Conservation (phyloP, 2,888 invertebrate species). For the Venusia cambrica region DNA sequence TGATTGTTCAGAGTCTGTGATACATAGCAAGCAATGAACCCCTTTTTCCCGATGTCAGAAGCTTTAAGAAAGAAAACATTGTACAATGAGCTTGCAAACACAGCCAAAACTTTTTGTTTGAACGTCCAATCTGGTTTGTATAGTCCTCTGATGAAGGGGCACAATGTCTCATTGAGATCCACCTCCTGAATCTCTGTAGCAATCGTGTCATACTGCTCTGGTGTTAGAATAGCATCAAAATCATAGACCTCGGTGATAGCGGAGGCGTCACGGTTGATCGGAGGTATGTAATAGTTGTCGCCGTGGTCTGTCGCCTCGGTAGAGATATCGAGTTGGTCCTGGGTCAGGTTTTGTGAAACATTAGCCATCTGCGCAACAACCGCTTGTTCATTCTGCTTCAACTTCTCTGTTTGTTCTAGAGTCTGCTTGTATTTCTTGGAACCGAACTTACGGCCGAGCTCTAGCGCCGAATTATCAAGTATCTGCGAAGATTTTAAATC, state of each 20-base stretch:
- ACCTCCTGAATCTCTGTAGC: constrained; percentile 46
- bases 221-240: constrained; percentile 61
- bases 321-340: constrained; percentile 56
- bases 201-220: constrained; percentile 58
- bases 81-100: constrained; percentile 48
- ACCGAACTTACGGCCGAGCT: constrained; percentile 83
- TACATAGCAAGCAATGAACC: constrained; percentile 41
- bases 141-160: constrained; percentile 36
- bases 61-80: constrained; percentile 8
- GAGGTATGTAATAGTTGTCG: constrained; percentile 71
- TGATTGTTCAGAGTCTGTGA: constrained; percentile 58
- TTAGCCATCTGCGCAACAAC: constrained; percentile 81
- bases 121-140: constrained; percentile 34
- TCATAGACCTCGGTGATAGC: constrained; percentile 69
- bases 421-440: constrained; percentile 82
- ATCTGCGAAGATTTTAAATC: constrained; percentile 35
- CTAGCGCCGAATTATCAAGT: constrained; percentile 51
- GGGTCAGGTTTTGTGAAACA: constrained; percentile 60
- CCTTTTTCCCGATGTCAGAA: constrained; percentile 31
- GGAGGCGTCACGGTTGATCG: constrained; percentile 70
- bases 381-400: constrained; percentile 79
- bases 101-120: constrained; percentile 44
- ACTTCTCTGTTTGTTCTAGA: constrained; percentile 81
- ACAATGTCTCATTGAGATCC: constrained; percentile 32
- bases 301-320: constrained; percentile 52